A percentile compares a stretch with the other conserved stretches of the same genome.
Evolutionary conservation across 1,140 invertebrate genomes (phyloP).

Genomic region (Lepidurus apus): DNA sequence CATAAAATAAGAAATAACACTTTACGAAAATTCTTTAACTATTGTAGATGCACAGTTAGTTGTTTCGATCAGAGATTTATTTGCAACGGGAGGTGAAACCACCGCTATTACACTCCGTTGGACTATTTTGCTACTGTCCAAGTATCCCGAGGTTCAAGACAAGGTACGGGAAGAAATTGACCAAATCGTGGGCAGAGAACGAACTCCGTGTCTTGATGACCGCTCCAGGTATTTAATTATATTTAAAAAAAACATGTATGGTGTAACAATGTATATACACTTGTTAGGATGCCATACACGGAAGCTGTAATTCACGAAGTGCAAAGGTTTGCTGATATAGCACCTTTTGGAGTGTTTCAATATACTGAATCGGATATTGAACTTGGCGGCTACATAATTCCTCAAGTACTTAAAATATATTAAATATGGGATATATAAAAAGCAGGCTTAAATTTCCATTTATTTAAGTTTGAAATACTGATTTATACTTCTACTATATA

Average conservation of each 20-base stretch:
- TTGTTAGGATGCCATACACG: constrained; percentile 25
- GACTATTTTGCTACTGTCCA: constrained; percentile 41
- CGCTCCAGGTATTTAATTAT: constrained; percentile 29
- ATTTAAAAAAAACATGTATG: not conserved
- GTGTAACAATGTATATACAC: too few relatives aligned
- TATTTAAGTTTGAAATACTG: not conserved
- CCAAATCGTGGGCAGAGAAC: constrained; percentile 39
- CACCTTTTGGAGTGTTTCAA: constrained; percentile 17
- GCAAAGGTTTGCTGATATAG: constrained; percentile 24
- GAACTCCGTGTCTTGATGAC: constrained; percentile 38
- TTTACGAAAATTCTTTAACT: not conserved
- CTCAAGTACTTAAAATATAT: not conserved
- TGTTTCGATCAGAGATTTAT: constrained; percentile 17
- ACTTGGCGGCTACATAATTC: not conserved
- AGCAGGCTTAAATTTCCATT: too few relatives aligned
- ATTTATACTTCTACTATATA: too few relatives aligned
- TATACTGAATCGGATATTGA: not conserved
- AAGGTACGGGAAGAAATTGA: constrained; percentile 43
- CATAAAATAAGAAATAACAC: not conserved
- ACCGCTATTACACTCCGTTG: constrained; percentile 43
- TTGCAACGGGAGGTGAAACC: constrained; percentile 40
- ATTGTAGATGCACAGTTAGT: not conserved
- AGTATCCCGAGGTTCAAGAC: constrained; percentile 42
- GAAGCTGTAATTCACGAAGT: constrained; percentile 27
- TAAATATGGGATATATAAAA: too few relatives aligned